Evolutionary conservation across 2,113 vertebrate species (phyloP), one percentile per base, ranked within the genome.

Genomic region (Tauraco erythrolophus): DNA sequence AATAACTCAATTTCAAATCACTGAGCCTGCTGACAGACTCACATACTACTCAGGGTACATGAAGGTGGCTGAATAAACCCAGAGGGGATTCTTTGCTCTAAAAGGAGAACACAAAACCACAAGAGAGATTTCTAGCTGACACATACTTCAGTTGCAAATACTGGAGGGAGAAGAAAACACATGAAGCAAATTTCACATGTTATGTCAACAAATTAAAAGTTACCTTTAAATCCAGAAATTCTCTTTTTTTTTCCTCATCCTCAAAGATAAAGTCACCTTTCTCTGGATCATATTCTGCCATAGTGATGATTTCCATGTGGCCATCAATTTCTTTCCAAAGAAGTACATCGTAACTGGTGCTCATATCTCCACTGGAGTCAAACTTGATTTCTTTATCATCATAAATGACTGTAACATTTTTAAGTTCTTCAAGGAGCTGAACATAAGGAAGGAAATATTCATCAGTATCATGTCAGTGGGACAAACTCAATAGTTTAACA

Each of bases 341-440:
- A 4, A 96, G 94, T 39, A 99, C 89, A 37, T 99, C 97, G 3
- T 99, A 99, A 58, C 98, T 98, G 77, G 97, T 97, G 58, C 98
- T 99, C 78, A 99, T 95, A 89, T 99, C 98, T 66, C 99, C 99
- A 0, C 84, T 96, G 18, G 90, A 62, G 93, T 99, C 98, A 93
- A 99, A 99, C 43, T 80, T 97, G 81, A 99, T 98, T 53, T 74
- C 97, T 51, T 96, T 95, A 6, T 58, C 97, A 60, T 88, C 61
- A 8, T 98, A 91, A 51, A 92, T 96, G 75, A 99, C 95, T 58
- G 81, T 84, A 56, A 98, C 70, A 33, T 84, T 98, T 97, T 98
- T 96, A 65, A 99, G 91, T 80, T 97, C 74, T 76, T 96, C 87
- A 77, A 99, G 97, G 48, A 99, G 96, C 99, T 99, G 87, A 96